Evolutionary conservation across 2,888 invertebrate species (phyloP).

Genomic region (Cantharis rustica): DNA sequence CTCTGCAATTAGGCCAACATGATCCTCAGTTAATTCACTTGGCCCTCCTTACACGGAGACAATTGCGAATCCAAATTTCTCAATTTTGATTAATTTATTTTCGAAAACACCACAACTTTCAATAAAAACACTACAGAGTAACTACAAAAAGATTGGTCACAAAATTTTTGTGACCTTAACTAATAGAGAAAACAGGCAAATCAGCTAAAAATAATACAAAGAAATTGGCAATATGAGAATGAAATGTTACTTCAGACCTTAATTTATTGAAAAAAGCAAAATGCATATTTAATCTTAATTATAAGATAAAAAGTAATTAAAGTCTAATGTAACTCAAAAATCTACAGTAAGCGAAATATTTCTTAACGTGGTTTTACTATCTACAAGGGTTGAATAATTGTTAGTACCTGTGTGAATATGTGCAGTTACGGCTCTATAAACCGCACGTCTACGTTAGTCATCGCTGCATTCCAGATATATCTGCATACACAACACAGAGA

Average conservation of each 20-base stretch:
- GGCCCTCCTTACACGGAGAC: background rate
- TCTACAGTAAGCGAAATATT: background rate
- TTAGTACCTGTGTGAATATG: conserved; percentile 54
- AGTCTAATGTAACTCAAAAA: background rate
- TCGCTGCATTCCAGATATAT: conserved; percentile 66
- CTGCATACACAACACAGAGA: conserved; percentile 56
- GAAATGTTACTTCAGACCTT: background rate
- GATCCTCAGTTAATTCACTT: background rate
- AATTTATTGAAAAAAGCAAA: background rate
- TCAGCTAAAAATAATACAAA: background rate
- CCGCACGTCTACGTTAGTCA: conserved; percentile 68
- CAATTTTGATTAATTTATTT: background rate
- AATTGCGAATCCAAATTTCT: background rate
- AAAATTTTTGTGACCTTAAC: background rate
- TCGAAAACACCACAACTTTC: background rate
- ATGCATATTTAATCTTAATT: background rate
- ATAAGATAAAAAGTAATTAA: background rate
- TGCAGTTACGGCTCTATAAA: conserved; percentile 56
- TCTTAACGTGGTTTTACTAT: conserved; percentile 14
- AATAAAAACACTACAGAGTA: background rate
- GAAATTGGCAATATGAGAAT: background rate
- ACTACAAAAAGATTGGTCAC: background rate
- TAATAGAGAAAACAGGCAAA: background rate
- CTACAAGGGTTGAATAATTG: conserved; percentile 31
- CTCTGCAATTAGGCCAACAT: background rate